Conservation (phyloP, 2,797 vertebrate genomes). For the Lateolabrax maculatus region DNA sequence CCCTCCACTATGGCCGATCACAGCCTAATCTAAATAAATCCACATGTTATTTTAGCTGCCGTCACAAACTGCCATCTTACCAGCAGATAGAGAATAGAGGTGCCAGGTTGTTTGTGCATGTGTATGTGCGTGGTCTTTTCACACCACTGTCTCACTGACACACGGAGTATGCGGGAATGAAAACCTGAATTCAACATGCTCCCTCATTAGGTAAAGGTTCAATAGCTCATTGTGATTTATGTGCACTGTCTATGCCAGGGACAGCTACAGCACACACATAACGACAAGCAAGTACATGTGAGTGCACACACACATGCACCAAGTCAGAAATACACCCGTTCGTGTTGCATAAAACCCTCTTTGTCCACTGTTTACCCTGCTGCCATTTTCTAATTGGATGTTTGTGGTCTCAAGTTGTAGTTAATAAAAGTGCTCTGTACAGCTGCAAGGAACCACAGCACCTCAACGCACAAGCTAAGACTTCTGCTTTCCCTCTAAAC, state of each 20-base stretch:
- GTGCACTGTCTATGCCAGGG: conserved; percentile 32
- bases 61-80: background rate
- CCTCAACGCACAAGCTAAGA: background rate
- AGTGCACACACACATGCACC: background rate
- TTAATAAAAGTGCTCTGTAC: conserved; percentile 16
- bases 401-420: conserved; percentile 21
- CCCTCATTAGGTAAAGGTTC: conserved; percentile 55
- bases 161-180: conserved; percentile 48
- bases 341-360: conserved; percentile 32
- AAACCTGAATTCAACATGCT: conserved; percentile 43
- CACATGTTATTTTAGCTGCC: background rate
- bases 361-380: conserved; percentile 38
- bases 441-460: conserved; percentile 33
- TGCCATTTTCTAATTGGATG: conserved; percentile 43
- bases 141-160: conserved; percentile 38
- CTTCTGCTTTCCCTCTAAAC: background rate
- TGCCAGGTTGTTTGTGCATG: conserved; percentile 6
- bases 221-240: conserved; percentile 65
- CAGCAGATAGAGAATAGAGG: conserved; percentile 2
- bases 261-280: conserved; percentile 6
- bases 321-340: background rate
- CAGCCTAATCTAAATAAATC: conserved; percentile 5
- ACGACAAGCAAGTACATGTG: background rate
- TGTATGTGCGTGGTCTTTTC: background rate
- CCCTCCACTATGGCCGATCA: background rate